Evolutionary conservation across 2,888 invertebrate species (phyloP).

Genomic region (Ditula angustiorana): DNA sequence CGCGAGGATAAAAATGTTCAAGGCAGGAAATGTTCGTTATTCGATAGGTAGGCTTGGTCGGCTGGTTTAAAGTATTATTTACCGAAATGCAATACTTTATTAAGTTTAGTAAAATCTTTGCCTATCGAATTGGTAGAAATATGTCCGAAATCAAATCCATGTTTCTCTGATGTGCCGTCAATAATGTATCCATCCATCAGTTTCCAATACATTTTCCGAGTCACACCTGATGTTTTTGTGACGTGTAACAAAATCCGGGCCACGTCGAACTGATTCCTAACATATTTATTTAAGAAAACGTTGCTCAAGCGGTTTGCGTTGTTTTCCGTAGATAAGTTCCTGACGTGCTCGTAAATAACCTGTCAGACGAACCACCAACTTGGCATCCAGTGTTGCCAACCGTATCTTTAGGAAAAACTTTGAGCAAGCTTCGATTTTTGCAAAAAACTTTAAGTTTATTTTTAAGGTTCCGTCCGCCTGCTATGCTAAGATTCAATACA

Average conservation of each 20-base stretch:
- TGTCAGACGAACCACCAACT: slow-evolving; percentile 41
- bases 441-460: too few relatives aligned
- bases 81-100: too few relatives aligned
- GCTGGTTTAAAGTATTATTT: too few relatives aligned
- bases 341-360: slow-evolving; percentile 43
- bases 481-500: too few relatives aligned
- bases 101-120: too few relatives aligned
- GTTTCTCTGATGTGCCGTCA: background rate
- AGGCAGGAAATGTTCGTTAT: too few relatives aligned
- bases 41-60: too few relatives aligned
- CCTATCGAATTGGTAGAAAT: too few relatives aligned
- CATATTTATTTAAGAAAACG: slow-evolving; percentile 31
- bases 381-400: background rate
- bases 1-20: too few relatives aligned
- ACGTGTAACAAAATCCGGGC: slow-evolving; percentile 10
- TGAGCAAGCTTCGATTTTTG: background rate
- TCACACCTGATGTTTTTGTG: slow-evolving; percentile 23
- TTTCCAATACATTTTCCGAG: background rate
- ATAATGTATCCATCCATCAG: background rate
- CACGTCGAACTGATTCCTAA: slow-evolving; percentile 22
- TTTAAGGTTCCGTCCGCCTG: too few relatives aligned
- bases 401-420: background rate
- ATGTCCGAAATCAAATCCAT: too few relatives aligned
- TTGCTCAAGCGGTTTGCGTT: slow-evolving; percentile 31
- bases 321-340: slow-evolving; percentile 39